phyloP scores from a whole-genome alignment of 2,797 vertebrate species.

The Rhinella marina region DNA sequence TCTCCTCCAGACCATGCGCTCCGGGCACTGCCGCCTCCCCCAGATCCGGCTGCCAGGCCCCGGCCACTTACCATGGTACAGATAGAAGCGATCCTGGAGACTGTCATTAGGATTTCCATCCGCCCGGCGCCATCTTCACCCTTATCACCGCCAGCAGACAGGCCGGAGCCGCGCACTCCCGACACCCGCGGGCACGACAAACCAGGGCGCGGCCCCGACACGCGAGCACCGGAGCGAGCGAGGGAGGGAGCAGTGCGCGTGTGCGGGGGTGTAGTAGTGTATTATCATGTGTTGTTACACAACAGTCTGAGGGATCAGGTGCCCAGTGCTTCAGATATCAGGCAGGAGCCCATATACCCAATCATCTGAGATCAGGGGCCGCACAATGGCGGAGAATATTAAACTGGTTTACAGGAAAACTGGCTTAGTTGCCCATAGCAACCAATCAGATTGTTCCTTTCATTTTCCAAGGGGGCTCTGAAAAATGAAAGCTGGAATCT shows the following conservation, averaged over 20 bases:
- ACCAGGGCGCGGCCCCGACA: not conserved
- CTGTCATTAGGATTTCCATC: slow-evolving; percentile 99
- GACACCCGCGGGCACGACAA: slow-evolving; percentile 11
- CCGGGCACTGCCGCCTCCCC: not conserved
- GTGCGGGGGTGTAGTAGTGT: not conserved
- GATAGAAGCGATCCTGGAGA: slow-evolving; percentile 98
- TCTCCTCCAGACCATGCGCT: not conserved
- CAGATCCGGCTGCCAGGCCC: not conserved
- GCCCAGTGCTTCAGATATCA: too few species aligned
- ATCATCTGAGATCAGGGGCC: too few species aligned
- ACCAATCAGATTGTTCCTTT: too few species aligned
- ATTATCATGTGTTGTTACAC: too few species aligned
- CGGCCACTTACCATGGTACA: slow-evolving; percentile 93
- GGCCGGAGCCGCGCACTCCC: slow-evolving; percentile 62
- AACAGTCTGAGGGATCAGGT: too few species aligned
- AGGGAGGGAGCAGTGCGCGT: not conserved
- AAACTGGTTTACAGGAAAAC: too few species aligned
- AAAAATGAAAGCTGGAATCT: too few species aligned
- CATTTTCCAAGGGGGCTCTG: too few species aligned
- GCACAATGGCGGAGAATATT: too few species aligned
- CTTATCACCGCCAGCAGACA: slow-evolving; percentile 78
- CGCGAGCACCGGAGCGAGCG: not conserved
- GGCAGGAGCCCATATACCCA: too few species aligned
- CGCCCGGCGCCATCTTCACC: slow-evolving; percentile 96
- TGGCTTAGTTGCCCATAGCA: too few species aligned